phyloP scores from a whole-genome alignment of 2,113 vertebrate species.

The Tor tambroides region DNA sequence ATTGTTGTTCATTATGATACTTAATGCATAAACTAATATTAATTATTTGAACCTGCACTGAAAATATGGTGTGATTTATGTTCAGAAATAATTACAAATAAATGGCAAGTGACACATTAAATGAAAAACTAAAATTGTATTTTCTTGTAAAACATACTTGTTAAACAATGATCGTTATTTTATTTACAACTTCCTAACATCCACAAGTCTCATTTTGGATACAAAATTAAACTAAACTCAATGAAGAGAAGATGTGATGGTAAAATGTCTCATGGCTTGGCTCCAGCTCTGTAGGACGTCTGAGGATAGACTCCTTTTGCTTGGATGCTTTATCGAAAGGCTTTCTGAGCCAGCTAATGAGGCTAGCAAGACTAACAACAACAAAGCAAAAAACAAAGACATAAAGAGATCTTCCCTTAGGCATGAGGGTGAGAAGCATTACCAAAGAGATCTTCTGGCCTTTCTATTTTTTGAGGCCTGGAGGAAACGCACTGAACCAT shows the following conservation, averaged over 20 bases:
- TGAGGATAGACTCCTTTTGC: constrained; percentile 24
- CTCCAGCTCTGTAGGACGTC: constrained; percentile 8
- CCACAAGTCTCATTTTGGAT: neutral
- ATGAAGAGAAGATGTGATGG: neutral
- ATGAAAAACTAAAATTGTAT: neutral
- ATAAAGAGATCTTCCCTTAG: neutral
- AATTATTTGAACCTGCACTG: no score
- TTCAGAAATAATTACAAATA: neutral
- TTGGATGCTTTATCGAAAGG: constrained; percentile 27
- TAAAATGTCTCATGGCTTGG: neutral
- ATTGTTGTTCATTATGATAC: no score
- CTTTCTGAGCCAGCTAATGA: constrained; percentile 33
- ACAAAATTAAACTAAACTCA: neutral
- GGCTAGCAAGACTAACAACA: constrained; percentile 5
- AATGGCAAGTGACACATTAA: neutral
- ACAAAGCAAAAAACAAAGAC: constrained; percentile 33
- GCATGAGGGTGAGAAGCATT: constrained; percentile 16
- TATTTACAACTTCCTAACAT: neutral
- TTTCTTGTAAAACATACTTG: neutral
- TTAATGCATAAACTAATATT: no score
- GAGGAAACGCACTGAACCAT: constrained; percentile 31
- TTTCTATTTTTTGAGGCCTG: constrained; percentile 9
- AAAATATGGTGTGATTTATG: no score
- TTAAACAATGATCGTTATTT: neutral
- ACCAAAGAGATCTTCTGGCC: constrained; percentile 9